Evolutionary conservation across 2,797 vertebrate species (phyloP), one percentile per base, ranked within the genome.

Genomic region (Macropus fuliginosus): DNA sequence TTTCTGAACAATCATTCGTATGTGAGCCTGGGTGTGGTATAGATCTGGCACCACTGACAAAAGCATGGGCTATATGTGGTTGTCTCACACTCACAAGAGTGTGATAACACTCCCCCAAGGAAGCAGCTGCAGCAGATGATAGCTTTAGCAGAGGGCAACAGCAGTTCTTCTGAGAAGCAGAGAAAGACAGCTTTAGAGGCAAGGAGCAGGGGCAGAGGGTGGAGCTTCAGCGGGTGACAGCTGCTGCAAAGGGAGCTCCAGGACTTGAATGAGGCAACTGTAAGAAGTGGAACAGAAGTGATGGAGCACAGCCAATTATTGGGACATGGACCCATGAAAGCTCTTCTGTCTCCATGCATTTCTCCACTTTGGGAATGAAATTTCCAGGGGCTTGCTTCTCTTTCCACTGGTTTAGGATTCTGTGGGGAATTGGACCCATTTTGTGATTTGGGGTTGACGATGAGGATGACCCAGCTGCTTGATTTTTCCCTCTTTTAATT

Each of bases 181-280:
- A 87, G 74, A 87, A 87, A 87, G 74, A 81, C 66, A 81, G 66
- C n/a, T 81, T 81, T 81, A 81, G 66, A 87, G 74, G 74, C 74
- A 87, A 87, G 74, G 74, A 40, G 40, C 74, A 87, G 40, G 74
- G 74, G 74, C 74, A 87, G 74, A 87, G 74, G 74, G 74, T 87
- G 74, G 74, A 87, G 74, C 74, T 87, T 87, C 8, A 24, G 21
- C 11, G 40, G 74, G 74, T 87, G 74, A 87, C 74, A 87, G 74
- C 74, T 87, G 74, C 74, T 50, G 74, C 74, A 87, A 87, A 18
- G 46, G 74, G 10, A 87, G 74, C 74, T 87, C 74, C 40, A 87
- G 40, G 40, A 87, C 40, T 87, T 87, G 74, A 87, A 87, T 87
- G 40, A 87, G 40, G 74, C 74, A 87, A 87, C 74, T 87, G 74